Conservation (phyloP, 1,140 invertebrate species). For the Drosophila punjabiensis region DNA sequence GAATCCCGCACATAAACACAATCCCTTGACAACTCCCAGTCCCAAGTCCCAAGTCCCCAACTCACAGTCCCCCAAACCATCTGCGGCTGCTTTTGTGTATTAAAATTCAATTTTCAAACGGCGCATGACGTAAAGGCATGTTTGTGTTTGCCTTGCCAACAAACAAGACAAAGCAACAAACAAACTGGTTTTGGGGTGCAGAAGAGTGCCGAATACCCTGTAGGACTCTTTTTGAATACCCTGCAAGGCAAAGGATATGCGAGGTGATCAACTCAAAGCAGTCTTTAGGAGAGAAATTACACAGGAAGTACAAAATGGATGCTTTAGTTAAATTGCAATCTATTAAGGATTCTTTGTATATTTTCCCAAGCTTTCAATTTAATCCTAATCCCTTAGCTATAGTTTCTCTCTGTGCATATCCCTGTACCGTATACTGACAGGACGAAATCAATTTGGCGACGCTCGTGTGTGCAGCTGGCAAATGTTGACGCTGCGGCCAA, state of each 20-base stretch:
- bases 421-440: not conserved
- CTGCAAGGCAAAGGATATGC: not conserved
- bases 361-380: not conserved
- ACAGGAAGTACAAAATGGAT: not conserved
- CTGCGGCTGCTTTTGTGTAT: constrained; percentile 62
- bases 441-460: constrained; percentile 52
- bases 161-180: constrained; percentile 51
- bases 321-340: too few species aligned
- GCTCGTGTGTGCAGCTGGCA: constrained; percentile 44
- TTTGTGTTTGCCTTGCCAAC: constrained; percentile 59
- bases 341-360: not conserved
- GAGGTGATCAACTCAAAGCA: not conserved
- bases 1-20: constrained; percentile 28
- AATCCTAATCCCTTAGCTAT: not conserved
- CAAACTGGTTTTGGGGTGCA: constrained; percentile 1
- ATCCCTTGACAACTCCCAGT: constrained; percentile 33
- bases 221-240: constrained; percentile 17
- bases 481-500: constrained; percentile 51
- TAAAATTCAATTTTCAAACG: constrained; percentile 73
- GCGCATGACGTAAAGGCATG: constrained; percentile 59
- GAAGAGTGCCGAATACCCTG: constrained; percentile 16
- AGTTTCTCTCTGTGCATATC: constrained; percentile 7
- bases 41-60: constrained; percentile 6
- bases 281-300: not conserved
- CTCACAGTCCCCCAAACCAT: not conserved